Base-by-base conservation (phyloP, 2,797 vertebrate genomes). In the Catamblyrhynchus diadema region DNA sequence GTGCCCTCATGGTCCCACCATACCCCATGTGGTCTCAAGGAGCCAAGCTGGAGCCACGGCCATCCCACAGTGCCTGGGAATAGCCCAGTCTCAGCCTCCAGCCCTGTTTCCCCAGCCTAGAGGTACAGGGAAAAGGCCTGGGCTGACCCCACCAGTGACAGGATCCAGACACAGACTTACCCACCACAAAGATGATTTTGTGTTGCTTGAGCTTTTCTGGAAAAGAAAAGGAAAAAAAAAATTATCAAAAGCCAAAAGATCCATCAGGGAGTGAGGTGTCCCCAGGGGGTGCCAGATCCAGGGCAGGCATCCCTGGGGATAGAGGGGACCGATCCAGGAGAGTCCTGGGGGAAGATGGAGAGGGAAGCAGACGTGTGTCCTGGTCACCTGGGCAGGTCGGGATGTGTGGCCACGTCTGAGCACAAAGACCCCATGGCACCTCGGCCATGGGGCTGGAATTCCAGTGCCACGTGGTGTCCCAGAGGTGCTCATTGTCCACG, bases 121-220 rank as follows among this genome's bases (percentile, higher is more conserved):
- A 30, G 28, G 7, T 2, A 2, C 12, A 25, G n/a, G 35, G 30
- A 32, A 66, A 4, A 10, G 57, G 61, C 45, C 25, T 77, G 50
- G 7, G 14, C 60, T 51, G 25, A 85, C 14, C 56, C 67, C 17
- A 5, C 3, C 42, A 86, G 33, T 1, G 4, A 67, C 56, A 85
- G 47, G 41, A 90, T 10, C 12, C 0, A 0, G 28, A 27, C 21
- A 28, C 22, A 28, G 56, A 99, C 99, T 99, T 97, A 99, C 99
- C 99, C 93, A 99, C 99, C 75, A 99, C 99, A 12, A 99, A 99
- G 98, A 99, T 99, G 98, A 99, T 99, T 97, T 99, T 99, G 85
- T 98, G 97, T 61, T 98, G 98, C 97, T 99, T 99, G 92, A 99
- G 98, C 97, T 99, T 99, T 85, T 99, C 99, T 99, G 98, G 39